Percentiles rank a stretch among this genome's conserved stretches.
Evolutionary conservation across 2,888 invertebrate genomes (phyloP).

Genomic region (Cheilosia urbana): DNA sequence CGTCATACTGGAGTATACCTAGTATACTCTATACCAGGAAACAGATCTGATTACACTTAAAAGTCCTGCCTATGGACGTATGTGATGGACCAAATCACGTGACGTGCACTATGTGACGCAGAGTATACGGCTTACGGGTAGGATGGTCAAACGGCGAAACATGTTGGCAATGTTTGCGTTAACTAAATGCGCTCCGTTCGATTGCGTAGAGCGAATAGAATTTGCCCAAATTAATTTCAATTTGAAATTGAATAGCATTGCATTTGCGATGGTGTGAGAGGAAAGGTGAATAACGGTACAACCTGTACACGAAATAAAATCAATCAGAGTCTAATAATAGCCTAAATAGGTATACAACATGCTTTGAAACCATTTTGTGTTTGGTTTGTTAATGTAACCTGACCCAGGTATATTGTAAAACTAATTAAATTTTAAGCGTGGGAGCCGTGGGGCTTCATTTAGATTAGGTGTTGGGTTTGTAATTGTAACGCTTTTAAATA

Average conservation of each 20-base stretch:
- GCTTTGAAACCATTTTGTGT: too few species aligned
- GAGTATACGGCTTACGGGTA: background rate
- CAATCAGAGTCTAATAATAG: constrained; percentile 53
- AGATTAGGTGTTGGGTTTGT: too few species aligned
- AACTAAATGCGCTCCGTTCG: constrained; percentile 41
- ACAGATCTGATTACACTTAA: constrained; percentile 48
- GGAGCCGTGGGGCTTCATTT: too few species aligned
- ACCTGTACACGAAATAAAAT: constrained; percentile 33
- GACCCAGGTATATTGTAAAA: too few species aligned
- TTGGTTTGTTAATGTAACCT: too few species aligned
- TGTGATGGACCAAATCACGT: background rate
- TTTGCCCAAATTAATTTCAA: constrained; percentile 30
- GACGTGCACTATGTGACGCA: background rate
- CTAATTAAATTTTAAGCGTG: too few species aligned
- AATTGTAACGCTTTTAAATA: too few species aligned
- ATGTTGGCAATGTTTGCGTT: constrained; percentile 54
- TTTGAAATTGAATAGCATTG: constrained; percentile 59
- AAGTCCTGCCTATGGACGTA: background rate
- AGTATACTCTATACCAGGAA: background rate
- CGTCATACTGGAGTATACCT: background rate
- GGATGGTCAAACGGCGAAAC: constrained; percentile 15
- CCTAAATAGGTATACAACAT: too few species aligned
- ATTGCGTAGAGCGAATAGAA: constrained; percentile 46
- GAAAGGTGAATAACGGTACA: constrained; percentile 4
- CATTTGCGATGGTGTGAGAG: background rate